Base-by-base conservation (phyloP, 2,888 invertebrate genomes). In the Pollenia angustigena region DNA sequence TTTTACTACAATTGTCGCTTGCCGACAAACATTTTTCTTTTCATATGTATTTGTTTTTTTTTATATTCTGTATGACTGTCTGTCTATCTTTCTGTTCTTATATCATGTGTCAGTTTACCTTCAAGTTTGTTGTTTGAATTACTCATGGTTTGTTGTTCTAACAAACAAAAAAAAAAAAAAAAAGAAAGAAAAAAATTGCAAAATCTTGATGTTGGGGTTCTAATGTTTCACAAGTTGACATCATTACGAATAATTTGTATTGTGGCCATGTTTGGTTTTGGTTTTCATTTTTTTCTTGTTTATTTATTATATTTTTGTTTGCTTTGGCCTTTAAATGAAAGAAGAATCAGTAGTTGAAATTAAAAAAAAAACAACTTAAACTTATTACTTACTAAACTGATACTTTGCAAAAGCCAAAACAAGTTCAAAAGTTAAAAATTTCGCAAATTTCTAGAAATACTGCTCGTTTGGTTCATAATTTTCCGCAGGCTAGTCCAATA, bases 101-200 rank as follows among this genome's bases (percentile, higher is more conserved):
- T 85, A 86, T 86, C 80, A 82, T 75, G 68, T 86, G 50, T 86
- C 85, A 69, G 32, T 74, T 86, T 80, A 83, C 85, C 85, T 85
- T 82, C 74, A 64, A 46, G 42, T 50, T 78, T 80, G 42, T 69
- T 60, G 50, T 66, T 66, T 42, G 54, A 74, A 74, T 81, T 81
- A 81, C 66, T 74, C 64, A 81, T 66, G 72, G 72, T 74, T 56
- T 54, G 46, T 76, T 69, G 40, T 69, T 58, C 60, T 40, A 56
- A 42, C 78, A 68, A 78, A 68, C 32, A 66, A 56, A 11, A 18
- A 58, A 54, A 46, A 23, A 62, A 76, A 54, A 56, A 64, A 42
- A 12, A 32, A 42, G 32, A 32, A 32, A 32, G 32, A 62, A 62
- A 44, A 62, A 16, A 52, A 60, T 84, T 71, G 75, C 81, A 75